Evolutionary conservation across 1,140 invertebrate genomes (phyloP).

Genomic region (Harpegnathos saltator): DNA sequence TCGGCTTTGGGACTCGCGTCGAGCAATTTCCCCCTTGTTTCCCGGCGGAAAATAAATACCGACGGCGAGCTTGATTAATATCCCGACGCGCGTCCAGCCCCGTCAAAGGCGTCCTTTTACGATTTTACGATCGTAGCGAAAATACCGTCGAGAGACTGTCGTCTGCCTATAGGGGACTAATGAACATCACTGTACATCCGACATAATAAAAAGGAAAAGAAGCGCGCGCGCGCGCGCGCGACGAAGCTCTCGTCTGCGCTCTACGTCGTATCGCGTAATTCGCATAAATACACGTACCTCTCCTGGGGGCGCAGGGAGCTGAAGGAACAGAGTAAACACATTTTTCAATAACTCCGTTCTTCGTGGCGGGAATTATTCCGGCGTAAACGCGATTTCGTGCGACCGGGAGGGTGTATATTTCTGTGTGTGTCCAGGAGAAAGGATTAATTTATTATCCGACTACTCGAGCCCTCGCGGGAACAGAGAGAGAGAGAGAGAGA

Average conservation of each 20-base stretch:
- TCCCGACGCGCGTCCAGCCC: conserved; percentile 5
- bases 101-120: conserved; percentile 17
- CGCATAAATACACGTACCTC: conserved; percentile 10
- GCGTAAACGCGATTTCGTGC: not conserved
- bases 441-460: conserved; percentile 37
- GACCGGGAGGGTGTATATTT: not conserved
- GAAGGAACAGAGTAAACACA: not conserved
- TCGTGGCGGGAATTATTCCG: not conserved
- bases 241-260: not conserved
- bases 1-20: conserved; percentile 32
- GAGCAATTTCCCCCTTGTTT: conserved; percentile 15
- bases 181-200: conserved; percentile 11
- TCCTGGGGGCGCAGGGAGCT: not conserved
- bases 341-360: not conserved
- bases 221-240: too few relatives aligned
- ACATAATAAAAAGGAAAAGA: conserved; percentile 20
- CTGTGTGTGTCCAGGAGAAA: not conserved
- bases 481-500: too few relatives aligned
- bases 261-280: too few relatives aligned
- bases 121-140: not conserved
- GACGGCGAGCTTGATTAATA: conserved; percentile 40
- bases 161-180: conserved; percentile 9
- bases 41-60: conserved; percentile 21
- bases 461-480: conserved; percentile 4
- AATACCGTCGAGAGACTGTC: not conserved